Evolutionary conservation across 2,888 invertebrate species (phyloP).

Genomic region (Mongoloraphidia duomilia): DNA sequence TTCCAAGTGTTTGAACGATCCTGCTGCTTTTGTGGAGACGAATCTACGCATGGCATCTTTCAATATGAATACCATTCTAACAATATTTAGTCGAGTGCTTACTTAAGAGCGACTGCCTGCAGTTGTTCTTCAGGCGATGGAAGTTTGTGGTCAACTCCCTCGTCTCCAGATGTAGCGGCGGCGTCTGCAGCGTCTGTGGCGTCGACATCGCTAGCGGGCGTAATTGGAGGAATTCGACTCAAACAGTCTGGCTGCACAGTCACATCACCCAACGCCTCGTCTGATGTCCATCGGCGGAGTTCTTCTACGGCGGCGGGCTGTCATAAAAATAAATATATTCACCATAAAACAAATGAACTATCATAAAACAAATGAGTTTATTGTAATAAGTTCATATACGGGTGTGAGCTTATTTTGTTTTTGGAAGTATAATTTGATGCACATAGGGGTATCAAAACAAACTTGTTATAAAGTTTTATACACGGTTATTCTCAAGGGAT

Average conservation of each 20-base stretch:
- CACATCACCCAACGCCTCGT: constrained; percentile 66
- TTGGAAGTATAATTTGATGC: no score
- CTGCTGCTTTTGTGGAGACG: no score
- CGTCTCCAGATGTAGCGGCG: constrained; percentile 41
- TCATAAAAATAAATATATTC: constrained; percentile 16
- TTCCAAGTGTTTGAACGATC: no score
- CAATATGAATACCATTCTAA: no score
- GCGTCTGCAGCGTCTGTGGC: constrained; percentile 30
- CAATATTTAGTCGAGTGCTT: constrained; percentile 22
- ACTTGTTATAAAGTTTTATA: no score
- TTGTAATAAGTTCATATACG: not conserved
- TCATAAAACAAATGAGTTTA: not conserved
- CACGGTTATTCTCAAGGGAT: no score
- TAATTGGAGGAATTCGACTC: constrained; percentile 46
- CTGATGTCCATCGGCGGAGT: constrained; percentile 72
- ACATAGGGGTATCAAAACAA: no score
- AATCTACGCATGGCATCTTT: no score
- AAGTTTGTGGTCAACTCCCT: constrained; percentile 69
- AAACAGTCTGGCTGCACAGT: constrained; percentile 67
- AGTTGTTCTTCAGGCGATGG: constrained; percentile 81
- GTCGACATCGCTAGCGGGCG: constrained; percentile 32
- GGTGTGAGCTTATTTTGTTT: not conserved
- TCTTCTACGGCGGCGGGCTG: constrained; percentile 71
- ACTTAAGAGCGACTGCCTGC: constrained; percentile 70
- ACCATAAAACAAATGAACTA: not conserved